A percentile compares a stretch with the other conserved stretches of the same genome.
Conservation (phyloP, 2,113 vertebrate species). For the Oryzias javanicus region DNA sequence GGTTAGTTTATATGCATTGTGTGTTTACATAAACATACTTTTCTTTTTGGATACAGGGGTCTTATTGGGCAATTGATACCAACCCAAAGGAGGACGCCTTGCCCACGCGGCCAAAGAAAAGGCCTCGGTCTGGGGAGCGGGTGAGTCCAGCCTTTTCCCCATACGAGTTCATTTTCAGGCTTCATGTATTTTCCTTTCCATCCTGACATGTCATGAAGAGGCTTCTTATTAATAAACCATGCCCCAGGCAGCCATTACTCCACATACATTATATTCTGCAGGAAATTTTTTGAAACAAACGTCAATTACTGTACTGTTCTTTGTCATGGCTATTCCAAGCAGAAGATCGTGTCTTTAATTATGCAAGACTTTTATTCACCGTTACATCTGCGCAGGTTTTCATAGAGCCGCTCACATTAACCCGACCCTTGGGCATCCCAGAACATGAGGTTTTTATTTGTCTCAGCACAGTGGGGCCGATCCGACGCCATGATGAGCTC, state of each 20-base stretch:
- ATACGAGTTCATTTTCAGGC: slow-evolving; percentile 48
- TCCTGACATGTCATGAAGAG: slow-evolving; percentile 62
- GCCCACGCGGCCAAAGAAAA: slow-evolving; percentile 91
- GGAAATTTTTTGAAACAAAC: slow-evolving; percentile 59
- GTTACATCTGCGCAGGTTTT: slow-evolving; percentile 53
- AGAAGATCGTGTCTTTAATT: slow-evolving; percentile 66
- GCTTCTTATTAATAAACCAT: slow-evolving; percentile 74
- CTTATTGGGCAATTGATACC: slow-evolving; percentile 92
- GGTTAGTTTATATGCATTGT: too few relatives aligned
- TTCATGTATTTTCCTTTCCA: slow-evolving; percentile 64
- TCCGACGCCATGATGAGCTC: slow-evolving; percentile 35
- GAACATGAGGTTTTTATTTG: slow-evolving; percentile 38
- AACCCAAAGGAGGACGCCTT: slow-evolving; percentile 90
- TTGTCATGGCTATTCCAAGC: slow-evolving; percentile 52
- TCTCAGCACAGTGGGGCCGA: slow-evolving; percentile 40
- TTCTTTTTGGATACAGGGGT: slow-evolving; percentile 78
- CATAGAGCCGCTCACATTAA: slow-evolving; percentile 60
- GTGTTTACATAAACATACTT: too few relatives aligned
- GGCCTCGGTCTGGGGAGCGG: slow-evolving; percentile 89
- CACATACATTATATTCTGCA: slow-evolving; percentile 63
- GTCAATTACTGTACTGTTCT: slow-evolving; percentile 73
- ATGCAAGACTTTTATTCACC: slow-evolving; percentile 62
- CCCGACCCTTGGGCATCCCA: slow-evolving; percentile 63
- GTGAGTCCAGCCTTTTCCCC: slow-evolving; percentile 67
- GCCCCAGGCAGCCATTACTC: slow-evolving; percentile 68